Conservation (phyloP, 2,113 vertebrate genomes). For the Otocyon megalotis region DNA sequence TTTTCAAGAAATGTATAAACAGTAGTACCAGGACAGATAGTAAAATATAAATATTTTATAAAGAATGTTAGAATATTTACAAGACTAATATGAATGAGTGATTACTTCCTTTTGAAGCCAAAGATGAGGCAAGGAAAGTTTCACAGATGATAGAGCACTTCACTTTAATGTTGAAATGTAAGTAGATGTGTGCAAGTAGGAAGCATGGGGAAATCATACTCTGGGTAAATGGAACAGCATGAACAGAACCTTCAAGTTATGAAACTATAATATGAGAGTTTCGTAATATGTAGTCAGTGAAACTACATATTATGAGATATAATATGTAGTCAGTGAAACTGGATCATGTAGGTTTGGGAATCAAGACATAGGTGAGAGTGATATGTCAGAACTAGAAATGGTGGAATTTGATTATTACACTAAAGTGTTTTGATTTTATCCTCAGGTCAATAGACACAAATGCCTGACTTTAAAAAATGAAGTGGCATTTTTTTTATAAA, state of each 20-base stretch:
- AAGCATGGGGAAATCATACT: not conserved
- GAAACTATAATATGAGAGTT: not conserved
- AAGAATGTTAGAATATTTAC: not conserved
- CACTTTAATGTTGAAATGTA: not conserved
- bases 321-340: not conserved
- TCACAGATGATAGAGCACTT: not conserved
- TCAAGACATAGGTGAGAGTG: not conserved
- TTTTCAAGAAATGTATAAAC: not conserved
- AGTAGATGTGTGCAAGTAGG: not conserved
- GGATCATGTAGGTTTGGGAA: not conserved
- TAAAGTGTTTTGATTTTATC: not conserved
- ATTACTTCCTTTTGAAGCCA: not conserved
- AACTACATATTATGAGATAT: not conserved
- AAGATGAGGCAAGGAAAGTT: not conserved
- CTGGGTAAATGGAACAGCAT: too few relatives aligned
- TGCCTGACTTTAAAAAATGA: not conserved
- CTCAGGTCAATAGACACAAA: not conserved
- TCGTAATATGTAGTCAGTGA: not conserved
- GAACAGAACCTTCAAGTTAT: not conserved
- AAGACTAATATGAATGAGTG: not conserved
- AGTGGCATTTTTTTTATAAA: not conserved
- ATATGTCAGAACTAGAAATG: not conserved
- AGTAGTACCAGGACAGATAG: not conserved
- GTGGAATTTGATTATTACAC: not conserved
- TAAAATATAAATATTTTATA: not conserved